Evolutionary conservation across 2,113 vertebrate genomes (phyloP), one percentile per base, ranked within the genome.

Genomic region (Ophiodon elongatus): DNA sequence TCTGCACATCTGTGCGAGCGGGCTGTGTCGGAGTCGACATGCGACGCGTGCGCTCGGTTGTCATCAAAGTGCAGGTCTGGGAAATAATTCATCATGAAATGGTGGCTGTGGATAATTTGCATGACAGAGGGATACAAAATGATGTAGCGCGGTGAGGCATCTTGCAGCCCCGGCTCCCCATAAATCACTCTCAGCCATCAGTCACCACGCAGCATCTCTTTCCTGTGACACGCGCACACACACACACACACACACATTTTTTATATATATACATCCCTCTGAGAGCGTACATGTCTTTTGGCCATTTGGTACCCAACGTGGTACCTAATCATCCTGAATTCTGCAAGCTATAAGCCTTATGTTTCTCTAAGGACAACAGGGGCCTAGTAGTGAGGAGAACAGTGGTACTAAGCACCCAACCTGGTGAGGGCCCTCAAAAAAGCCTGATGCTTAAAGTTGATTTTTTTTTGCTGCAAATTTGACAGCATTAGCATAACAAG

Each of bases 101-200:
- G 76, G 73, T 84, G 87, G 80, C 87, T 74, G 84, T 69, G 83
- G 84, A 89, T 93, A 81, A 94, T 93, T 94, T 91, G 90, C 93
- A 93, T 92, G 92, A 93, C 85, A 94, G 86, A 93, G 80, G 87
- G 85, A 89, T 82, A 81, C 77, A 76, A 86, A 93, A 94, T 92
- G 89, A 92, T 91, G 84, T 33, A 82, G 76, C 70, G 60, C 13
- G 56, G 78, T 14, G 74, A 85, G 60, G 79, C 80, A 72, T 85
- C 73, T 79, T 66, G 66, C 57, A 72, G 85, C 84, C 69, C 73
- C 56, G 47, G 76, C 57, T 79, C 47, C 72, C 60, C 87, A 93
- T 94, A 91, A 92, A 94, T 95, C 86, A 90, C 69, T 78, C 31
- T 83, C 85, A 86, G 92, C 87, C 83, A 89, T 93, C 89, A 88